Conservation (phyloP, 2,888 invertebrate genomes). For the Tanypteryx hageni region DNA sequence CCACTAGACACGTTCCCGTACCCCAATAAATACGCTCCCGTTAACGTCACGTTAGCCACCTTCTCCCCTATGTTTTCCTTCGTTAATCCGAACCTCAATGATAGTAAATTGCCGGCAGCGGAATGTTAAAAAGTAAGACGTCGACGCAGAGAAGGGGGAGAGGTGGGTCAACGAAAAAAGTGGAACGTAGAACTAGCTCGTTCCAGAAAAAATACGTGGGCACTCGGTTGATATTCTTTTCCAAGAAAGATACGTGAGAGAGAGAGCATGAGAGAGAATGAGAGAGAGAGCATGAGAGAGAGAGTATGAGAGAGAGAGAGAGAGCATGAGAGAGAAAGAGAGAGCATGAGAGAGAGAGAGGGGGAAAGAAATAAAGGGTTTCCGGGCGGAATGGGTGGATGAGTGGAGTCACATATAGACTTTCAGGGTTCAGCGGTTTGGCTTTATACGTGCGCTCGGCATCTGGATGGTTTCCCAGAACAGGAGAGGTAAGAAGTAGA, state of each 20-base stretch:
- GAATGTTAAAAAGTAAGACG: conserved; percentile 1
- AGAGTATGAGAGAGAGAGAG: neutral
- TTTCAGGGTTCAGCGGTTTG: conserved; percentile 42
- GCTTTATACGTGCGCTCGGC: conserved; percentile 38
- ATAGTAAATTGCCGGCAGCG: conserved; percentile 5
- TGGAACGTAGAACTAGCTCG: conserved; percentile 2
- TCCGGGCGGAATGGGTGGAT: neutral
- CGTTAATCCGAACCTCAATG: conserved; percentile 40
- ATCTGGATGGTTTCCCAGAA: conserved; percentile 59
- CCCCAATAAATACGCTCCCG: neutral
- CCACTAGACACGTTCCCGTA: neutral
- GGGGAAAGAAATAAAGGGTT: conserved; percentile 22
- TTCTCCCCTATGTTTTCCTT: neutral
- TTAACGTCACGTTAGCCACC: neutral
- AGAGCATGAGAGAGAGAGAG: conserved; percentile 1
- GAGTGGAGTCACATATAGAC: conserved; percentile 41
- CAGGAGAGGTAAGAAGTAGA: neutral
- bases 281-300: neutral
- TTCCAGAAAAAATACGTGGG: neutral
- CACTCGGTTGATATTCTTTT: neutral
- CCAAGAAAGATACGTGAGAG: conserved; percentile 1
- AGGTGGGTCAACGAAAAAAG: conserved; percentile 5
- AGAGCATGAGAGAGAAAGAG: neutral
- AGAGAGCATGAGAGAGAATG: conserved; percentile 6
- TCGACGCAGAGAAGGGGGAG: neutral